These are phyloP conservation scores for Balaeniceps rex DNA, from an alignment of 2,113 vertebrate species.

Conservation along the genomic window DNA sequence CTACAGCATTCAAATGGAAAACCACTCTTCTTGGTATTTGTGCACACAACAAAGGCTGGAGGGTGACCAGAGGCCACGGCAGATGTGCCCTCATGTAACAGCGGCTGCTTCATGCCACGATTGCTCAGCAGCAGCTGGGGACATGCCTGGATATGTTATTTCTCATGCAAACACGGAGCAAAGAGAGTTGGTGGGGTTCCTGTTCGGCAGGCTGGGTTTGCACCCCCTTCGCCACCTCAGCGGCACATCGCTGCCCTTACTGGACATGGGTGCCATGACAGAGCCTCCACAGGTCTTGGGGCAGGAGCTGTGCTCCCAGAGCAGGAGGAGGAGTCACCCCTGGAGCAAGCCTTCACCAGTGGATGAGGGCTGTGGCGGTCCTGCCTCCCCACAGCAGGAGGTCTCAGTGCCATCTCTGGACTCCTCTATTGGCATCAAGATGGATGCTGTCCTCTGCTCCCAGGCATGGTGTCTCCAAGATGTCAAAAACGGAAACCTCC, in stretches of 20 bases:
- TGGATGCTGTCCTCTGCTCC: background rate
- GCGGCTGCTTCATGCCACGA: background rate
- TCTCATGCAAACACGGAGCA: background rate
- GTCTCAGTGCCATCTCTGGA: background rate
- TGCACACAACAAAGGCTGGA: background rate
- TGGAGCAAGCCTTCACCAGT: background rate
- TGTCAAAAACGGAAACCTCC: background rate
- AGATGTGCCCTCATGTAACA: background rate
- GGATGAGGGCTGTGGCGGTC: background rate
- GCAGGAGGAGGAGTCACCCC: fast-evolving
- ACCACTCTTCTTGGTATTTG: background rate
- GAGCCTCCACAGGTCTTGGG: background rate
- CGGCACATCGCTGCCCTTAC: background rate
- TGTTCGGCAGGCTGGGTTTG: background rate
- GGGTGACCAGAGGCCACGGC: background rate
- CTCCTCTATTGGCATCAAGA: background rate
- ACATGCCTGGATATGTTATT: background rate
- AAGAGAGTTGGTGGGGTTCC: background rate
- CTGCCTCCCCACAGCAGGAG: background rate
- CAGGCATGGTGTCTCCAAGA: background rate
- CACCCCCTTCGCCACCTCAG: background rate
- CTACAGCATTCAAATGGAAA: background rate
- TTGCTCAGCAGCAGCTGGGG: background rate
- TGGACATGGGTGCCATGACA: background rate
- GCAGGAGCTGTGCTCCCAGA: background rate